Conservation (phyloP, 2,888 invertebrate genomes). For the Erannis defoliaria region DNA sequence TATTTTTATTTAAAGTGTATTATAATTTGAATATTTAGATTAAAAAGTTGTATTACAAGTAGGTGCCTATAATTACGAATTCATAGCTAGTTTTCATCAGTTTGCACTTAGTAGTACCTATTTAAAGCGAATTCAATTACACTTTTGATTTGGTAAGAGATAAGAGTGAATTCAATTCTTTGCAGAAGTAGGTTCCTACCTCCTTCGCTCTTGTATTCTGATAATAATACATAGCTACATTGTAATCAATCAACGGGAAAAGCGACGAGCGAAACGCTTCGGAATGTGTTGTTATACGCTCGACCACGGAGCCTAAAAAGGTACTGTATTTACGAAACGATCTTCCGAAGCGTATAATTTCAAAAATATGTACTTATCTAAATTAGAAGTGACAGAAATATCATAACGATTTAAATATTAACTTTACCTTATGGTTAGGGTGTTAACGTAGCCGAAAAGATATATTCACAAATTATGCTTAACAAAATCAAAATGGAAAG, state of each 20-base stretch:
- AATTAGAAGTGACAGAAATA: background rate
- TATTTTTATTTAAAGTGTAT: too few relatives aligned
- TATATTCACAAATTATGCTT: background rate
- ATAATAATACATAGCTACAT: slow-evolving; percentile 17
- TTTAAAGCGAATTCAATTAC: background rate
- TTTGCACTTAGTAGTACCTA: background rate
- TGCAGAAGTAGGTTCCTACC: background rate
- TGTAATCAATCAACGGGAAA: slow-evolving; percentile 25
- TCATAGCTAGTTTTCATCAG: too few relatives aligned
- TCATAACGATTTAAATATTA: background rate
- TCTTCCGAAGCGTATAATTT: slow-evolving; percentile 7
- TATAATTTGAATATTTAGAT: too few relatives aligned
- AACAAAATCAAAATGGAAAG: background rate
- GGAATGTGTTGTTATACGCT: slow-evolving; percentile 30
- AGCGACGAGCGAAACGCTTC: slow-evolving; percentile 26
- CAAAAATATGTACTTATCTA: slow-evolving; percentile 1
- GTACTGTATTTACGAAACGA: slow-evolving; percentile 30
- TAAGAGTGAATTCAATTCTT: background rate
- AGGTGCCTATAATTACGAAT: too few relatives aligned
- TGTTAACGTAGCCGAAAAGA: background rate
- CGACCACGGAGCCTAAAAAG: slow-evolving; percentile 17
- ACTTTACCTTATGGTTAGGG: background rate
- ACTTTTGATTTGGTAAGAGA: background rate
- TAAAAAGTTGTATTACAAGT: too few relatives aligned
- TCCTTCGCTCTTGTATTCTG: slow-evolving; percentile 19